Evolutionary conservation across 2,113 vertebrate species (phyloP).

Genomic region (Podarcis raffonei): DNA sequence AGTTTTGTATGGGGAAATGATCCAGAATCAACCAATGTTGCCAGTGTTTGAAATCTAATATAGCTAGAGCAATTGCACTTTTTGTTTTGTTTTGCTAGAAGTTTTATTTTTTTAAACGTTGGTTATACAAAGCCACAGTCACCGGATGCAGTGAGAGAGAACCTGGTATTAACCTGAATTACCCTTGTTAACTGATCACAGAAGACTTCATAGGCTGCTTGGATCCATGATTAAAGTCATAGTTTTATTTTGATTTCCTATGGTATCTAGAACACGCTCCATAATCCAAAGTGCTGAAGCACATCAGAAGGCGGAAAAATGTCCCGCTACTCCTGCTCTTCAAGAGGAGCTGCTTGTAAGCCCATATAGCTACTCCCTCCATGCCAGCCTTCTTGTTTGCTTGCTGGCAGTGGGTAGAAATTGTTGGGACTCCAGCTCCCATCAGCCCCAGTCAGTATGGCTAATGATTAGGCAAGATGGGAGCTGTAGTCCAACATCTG

Average conservation of each 20-base stretch:
- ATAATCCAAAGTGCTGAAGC: background rate
- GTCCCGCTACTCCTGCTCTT: background rate
- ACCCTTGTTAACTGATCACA: constrained; percentile 21
- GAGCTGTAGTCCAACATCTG: background rate
- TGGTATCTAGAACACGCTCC: background rate
- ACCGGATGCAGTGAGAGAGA: constrained; percentile 33
- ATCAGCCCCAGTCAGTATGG: background rate
- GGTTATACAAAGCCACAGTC: constrained; percentile 46
- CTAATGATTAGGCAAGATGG: background rate
- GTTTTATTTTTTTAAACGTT: constrained; percentile 66
- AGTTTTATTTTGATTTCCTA: background rate
- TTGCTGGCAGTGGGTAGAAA: background rate
- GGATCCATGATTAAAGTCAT: background rate
- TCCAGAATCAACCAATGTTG: background rate
- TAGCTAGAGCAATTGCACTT: constrained; percentile 57
- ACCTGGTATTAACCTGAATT: background rate
- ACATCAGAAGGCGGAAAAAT: too few species aligned
- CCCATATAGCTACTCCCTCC: background rate
- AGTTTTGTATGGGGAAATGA: constrained; percentile 35
- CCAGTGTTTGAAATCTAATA: constrained; percentile 48
- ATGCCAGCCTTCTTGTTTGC: background rate
- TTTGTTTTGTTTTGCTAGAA: constrained; percentile 64
- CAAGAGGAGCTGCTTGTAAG: background rate
- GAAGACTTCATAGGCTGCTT: background rate
- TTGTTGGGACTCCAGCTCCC: background rate